Evolutionary conservation across 1,140 invertebrate species (phyloP).

Genomic region (Caenorhabditis inopinata): DNA sequence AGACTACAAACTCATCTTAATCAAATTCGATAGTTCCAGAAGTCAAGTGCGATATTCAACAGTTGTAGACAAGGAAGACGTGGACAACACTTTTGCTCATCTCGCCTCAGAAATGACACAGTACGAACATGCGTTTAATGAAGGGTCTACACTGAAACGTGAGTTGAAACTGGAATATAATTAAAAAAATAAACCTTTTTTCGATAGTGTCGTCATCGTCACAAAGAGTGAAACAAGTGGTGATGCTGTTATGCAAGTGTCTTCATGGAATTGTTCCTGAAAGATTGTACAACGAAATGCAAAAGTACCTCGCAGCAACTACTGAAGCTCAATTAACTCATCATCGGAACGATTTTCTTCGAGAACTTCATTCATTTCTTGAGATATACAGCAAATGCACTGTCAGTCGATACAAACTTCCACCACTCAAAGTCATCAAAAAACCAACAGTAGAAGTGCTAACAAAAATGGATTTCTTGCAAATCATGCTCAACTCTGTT

Average conservation of each 20-base stretch:
- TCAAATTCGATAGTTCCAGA: background rate
- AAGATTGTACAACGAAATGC: slow-evolving; percentile 18
- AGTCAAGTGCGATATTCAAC: slow-evolving; percentile 27
- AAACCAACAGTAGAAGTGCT: slow-evolving; percentile 35
- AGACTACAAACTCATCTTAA: background rate
- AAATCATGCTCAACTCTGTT: slow-evolving; percentile 49
- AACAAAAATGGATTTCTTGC: slow-evolving; percentile 30
- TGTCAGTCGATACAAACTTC: background rate
- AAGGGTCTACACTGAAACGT: slow-evolving; percentile 12
- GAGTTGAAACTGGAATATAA: no score
- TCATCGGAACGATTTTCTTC: slow-evolving; percentile 34
- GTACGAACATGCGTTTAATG: slow-evolving; percentile 24
- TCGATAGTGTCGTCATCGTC: slow-evolving; percentile 30
- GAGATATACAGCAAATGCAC: slow-evolving; percentile 37
- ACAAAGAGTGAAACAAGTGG: slow-evolving; percentile 12
- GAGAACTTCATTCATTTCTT: slow-evolving; percentile 30
- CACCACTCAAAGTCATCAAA: background rate
- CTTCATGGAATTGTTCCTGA: slow-evolving; percentile 34
- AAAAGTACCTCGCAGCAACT: slow-evolving; percentile 34
- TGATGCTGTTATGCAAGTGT: slow-evolving; percentile 9
- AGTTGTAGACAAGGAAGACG: slow-evolving; percentile 31
- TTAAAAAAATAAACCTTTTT: no score
- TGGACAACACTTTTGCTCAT: slow-evolving; percentile 13
- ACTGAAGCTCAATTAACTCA: background rate
- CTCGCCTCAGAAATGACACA: background rate